A percentile compares a stretch with the other conserved stretches of the same genome.
phyloP scores from a whole-genome alignment of 2,888 invertebrate species.

The Galeruca laticollis region DNA sequence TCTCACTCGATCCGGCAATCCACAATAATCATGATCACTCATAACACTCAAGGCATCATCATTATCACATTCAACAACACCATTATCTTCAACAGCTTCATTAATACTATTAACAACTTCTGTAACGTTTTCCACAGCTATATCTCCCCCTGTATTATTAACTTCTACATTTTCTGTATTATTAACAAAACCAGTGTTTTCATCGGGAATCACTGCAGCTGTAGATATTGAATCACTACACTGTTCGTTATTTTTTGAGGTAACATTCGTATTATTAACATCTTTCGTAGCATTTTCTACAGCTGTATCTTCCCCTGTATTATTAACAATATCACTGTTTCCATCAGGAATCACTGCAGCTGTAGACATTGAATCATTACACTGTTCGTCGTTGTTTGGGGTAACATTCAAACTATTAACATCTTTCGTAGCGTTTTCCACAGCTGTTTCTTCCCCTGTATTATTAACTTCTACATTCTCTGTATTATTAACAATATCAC shows the following conservation, averaged over 20 bases:
- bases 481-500: not conserved
- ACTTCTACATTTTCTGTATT: not conserved
- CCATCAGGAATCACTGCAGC: too few species aligned
- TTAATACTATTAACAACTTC: slow-evolving; percentile 19
- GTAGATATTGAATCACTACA: not conserved
- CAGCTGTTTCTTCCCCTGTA: not conserved
- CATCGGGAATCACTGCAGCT: not conserved
- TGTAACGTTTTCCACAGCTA: not conserved
- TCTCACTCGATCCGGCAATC: not conserved
- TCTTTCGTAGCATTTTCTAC: not conserved
- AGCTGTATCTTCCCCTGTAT: too few species aligned
- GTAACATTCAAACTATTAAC: too few species aligned
- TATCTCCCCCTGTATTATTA: not conserved
- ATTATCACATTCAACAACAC: slow-evolving; percentile 20
- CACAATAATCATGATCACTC: slow-evolving; percentile 45
- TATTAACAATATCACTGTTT: too few species aligned
- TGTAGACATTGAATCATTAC: too few species aligned
- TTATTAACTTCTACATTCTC: not conserved
- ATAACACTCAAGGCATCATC: slow-evolving; percentile 17
- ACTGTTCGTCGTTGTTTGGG: too few species aligned
- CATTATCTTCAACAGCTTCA: not conserved
- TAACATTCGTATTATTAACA: not conserved
- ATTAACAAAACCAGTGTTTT: slow-evolving; percentile 14
- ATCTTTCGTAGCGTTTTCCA: not conserved
- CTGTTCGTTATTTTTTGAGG: not conserved